Conservation (phyloP, 2,113 vertebrate genomes). For the human (Homo sapiens) region GRCh38 chr11:14888501-14889000, state of each 20-base stretch:
- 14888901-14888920: not conserved
- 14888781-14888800: slow-evolving; percentile 23
- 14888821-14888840: not conserved
- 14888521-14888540: not conserved
- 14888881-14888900: not conserved
- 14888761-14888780: slow-evolving; percentile 37
- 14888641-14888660: not conserved
- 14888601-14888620: not conserved
- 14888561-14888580: not conserved
- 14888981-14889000: slow-evolving; percentile 33
- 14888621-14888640: not conserved
- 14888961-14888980: slow-evolving; percentile 7
- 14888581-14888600: not conserved
- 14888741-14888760: slow-evolving; percentile 10
- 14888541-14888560: not conserved
- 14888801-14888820: slow-evolving; percentile 35
- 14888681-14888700: slow-evolving; percentile 21
- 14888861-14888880: slow-evolving; percentile 47
- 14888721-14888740: slow-evolving; percentile 30
- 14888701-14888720: not conserved
- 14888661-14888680: slow-evolving; percentile 2
- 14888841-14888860: slow-evolving; percentile 7
- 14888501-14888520: not conserved
- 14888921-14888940: slow-evolving; percentile 39
- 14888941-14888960: slow-evolving; percentile 28